Conservation (phyloP, 2,888 invertebrate species). For the Baronia brevicornis region DNA sequence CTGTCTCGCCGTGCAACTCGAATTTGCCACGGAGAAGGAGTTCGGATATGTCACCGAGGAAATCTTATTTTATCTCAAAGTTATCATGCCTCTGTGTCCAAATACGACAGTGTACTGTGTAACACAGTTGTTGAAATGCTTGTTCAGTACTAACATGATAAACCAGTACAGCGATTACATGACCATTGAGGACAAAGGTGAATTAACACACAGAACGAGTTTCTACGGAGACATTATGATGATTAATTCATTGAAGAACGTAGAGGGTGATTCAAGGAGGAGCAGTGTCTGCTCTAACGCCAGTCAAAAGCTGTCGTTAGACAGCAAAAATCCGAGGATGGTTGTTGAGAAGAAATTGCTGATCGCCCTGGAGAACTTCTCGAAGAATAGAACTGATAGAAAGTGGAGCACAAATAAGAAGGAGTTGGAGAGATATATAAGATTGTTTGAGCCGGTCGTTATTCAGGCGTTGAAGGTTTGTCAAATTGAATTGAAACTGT, state of each 20-base stretch:
- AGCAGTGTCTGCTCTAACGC: slow-evolving; percentile 46
- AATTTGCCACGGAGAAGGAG: slow-evolving; percentile 81
- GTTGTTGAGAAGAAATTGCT: slow-evolving; percentile 47
- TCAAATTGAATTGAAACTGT: neutral
- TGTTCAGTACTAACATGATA: slow-evolving; percentile 84
- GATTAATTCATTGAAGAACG: slow-evolving; percentile 31
- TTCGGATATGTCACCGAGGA: slow-evolving; percentile 86
- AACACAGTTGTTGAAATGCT: slow-evolving; percentile 83
- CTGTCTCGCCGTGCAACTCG: slow-evolving; percentile 81
- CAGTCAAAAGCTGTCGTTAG: slow-evolving; percentile 49
- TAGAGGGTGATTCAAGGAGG: slow-evolving; percentile 35
- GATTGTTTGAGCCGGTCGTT: slow-evolving; percentile 95
- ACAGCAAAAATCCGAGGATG: slow-evolving; percentile 51
- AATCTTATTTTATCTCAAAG: slow-evolving; percentile 83
- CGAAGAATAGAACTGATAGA: slow-evolving; percentile 59
- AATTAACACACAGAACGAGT: slow-evolving; percentile 18
- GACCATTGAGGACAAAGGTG: slow-evolving; percentile 40
- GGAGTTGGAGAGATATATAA: slow-evolving; percentile 84
- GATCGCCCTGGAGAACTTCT: slow-evolving; percentile 61
- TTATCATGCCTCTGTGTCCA: slow-evolving; percentile 81
- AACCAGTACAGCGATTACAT: slow-evolving; percentile 58
- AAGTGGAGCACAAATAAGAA: slow-evolving; percentile 70
- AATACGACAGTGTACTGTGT: slow-evolving; percentile 83
- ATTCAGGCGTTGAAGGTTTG: slow-evolving; percentile 91
- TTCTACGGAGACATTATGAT: slow-evolving; percentile 54